Percentiles rank a stretch among this genome's conserved stretches.
Evolutionary conservation across 2,888 invertebrate genomes (phyloP).

Genomic region (Dendrolimus houi): DNA sequence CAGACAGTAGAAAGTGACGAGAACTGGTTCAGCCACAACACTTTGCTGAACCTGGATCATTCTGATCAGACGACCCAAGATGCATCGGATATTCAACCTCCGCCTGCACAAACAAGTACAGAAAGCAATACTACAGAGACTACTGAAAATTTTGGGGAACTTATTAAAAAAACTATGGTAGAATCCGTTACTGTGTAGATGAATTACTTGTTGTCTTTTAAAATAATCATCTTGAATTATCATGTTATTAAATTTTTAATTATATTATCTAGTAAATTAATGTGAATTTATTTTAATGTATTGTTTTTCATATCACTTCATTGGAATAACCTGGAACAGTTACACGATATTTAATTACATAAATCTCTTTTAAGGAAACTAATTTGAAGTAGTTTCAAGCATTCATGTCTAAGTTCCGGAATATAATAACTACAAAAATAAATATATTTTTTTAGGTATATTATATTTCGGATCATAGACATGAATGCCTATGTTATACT

Average conservation of each 20-base stretch:
- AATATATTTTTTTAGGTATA: no score
- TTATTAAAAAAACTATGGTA: constrained; percentile 94
- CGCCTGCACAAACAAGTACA: constrained; percentile 24
- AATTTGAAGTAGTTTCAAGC: no score
- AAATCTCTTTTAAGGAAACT: no score
- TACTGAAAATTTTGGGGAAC: constrained; percentile 90
- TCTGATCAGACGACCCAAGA: constrained; percentile 54
- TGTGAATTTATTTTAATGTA: background rate
- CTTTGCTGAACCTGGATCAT: constrained; percentile 53
- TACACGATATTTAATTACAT: no score
- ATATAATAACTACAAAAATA: no score
- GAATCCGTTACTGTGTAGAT: constrained; percentile 90
- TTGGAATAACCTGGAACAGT: no score
- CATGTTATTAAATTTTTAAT: constrained; percentile 63
- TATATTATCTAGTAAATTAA: constrained; percentile 50
- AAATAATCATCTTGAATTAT: constrained; percentile 43
- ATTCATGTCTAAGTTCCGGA: no score
- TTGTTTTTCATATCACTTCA: no score
- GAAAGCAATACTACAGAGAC: constrained; percentile 40
- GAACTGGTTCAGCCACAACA: constrained; percentile 69
- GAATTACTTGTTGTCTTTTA: constrained; percentile 62
- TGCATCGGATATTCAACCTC: constrained; percentile 32
- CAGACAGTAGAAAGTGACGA: constrained; percentile 76
- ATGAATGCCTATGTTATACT: no score
- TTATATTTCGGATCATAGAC: no score